A percentile compares a stretch with the other conserved stretches of the same genome.
These are phyloP conservation scores for Cyrtorhinus lividipennis DNA, from an alignment of 1,140 invertebrate genomes.

Conservation along the genomic window DNA sequence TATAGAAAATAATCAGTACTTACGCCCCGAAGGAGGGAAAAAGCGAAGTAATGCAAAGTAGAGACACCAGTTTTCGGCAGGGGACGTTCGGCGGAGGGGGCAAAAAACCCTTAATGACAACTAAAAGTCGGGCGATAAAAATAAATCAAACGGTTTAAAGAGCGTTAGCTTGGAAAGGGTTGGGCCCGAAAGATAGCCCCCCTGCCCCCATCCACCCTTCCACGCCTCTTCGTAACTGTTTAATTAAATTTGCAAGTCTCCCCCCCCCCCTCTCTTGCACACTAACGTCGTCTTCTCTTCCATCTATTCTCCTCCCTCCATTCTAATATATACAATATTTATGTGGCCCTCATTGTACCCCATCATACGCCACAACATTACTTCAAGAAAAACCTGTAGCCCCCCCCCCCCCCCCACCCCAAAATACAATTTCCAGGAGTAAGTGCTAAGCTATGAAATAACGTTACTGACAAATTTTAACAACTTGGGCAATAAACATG, in stretches of 20 bases:
- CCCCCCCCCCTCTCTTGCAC: neutral
- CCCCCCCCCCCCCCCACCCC: too few relatives aligned
- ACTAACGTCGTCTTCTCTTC: neutral
- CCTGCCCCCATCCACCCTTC: neutral
- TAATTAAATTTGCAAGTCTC: slow-evolving; percentile 23
- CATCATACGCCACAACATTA: too few relatives aligned
- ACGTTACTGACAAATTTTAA: too few relatives aligned
- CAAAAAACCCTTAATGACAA: slow-evolving; percentile 23
- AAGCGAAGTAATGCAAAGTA: slow-evolving; percentile 11
- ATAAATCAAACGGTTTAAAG: slow-evolving; percentile 23
- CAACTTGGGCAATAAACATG: too few relatives aligned
- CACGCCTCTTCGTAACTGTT: slow-evolving; percentile 9
- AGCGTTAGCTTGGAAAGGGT: slow-evolving; percentile 10
- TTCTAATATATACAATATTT: slow-evolving; percentile 8
- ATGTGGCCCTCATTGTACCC: neutral
- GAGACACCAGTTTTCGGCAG: neutral
- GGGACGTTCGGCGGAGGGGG: slow-evolving; percentile 4
- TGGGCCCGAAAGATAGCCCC: slow-evolving; percentile 14
- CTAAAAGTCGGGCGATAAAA: slow-evolving; percentile 24
- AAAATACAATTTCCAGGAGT: too few relatives aligned
- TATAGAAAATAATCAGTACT: slow-evolving; percentile 18
- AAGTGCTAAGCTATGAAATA: too few relatives aligned
- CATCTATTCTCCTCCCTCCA: neutral
- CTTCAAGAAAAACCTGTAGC: too few relatives aligned
- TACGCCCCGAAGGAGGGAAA: slow-evolving; percentile 1